Base-by-base conservation (phyloP, 2,113 vertebrate genomes). In the Gymnobelideus leadbeateri region DNA sequence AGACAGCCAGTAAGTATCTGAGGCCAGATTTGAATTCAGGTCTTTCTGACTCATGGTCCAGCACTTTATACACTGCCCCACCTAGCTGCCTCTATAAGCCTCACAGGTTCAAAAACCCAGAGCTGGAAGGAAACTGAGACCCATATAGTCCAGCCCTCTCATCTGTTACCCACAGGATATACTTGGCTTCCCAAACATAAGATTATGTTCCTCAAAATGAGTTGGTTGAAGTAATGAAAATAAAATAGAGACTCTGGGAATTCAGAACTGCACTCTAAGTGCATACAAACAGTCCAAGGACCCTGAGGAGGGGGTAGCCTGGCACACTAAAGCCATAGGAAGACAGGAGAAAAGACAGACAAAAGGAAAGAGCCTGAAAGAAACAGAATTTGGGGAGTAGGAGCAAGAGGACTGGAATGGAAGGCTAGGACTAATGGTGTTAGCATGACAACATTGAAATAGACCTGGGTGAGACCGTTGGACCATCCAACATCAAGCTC, bases 141-240 rank as follows among this genome's bases (percentile, higher is more conserved):
- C 10, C 9, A 61, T 61, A 61, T 7, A 61, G 10, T 61, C 43
- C 46, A 50, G 51, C 46, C 54, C 6, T 51, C 37, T 95, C 46
- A 26, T 91, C 43, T 54, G 94, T 31, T 89, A 49, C 1, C 0
- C 49, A 7, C 51, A 54, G 46, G 89, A 91, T 26, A 68, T 46
- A 91, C 53, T 93, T 10, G 51, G 46, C 46, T 50, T 50, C 46
- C 19, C 14, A 93, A 68, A 90, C 49, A 55, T 50, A 19, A 7
- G 3, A 28, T 93, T 25, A 54, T 51, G 16, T 43, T 55, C 53
- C 92, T 55, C 25, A 91, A 93, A 57, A 93, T 84, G 57, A 93
- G 49, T 53, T 91, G 52, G 93, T 24, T 89, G 55, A 89, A 57
- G 49, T 52, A 26, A 91, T 95, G 93, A 52, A 95, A 91, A 95